Evolutionary conservation across 64 coral and sea anemone species (phyloP).

Genomic region (Stylophora pistillata): DNA sequence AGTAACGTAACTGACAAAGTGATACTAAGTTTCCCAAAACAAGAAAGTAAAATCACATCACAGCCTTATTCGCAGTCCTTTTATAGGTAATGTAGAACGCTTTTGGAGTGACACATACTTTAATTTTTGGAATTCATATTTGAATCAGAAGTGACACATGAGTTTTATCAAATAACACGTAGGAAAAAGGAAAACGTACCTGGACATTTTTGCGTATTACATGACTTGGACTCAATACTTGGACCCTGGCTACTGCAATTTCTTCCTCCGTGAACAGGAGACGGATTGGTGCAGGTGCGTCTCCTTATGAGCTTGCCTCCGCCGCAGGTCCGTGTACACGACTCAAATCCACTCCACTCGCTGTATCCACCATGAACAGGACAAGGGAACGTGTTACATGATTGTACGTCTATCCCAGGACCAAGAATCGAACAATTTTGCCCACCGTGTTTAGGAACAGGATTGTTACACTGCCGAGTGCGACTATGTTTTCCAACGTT

Average conservation of each 20-base stretch:
- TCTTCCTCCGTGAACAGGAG: constrained; percentile 29
- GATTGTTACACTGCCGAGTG: constrained; percentile 17
- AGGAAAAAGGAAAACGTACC: constrained; percentile 2
- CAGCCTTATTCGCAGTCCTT: too few relatives aligned
- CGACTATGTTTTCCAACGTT: constrained; percentile 19
- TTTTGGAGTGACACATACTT: too few relatives aligned
- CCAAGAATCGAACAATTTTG: constrained; percentile 69
- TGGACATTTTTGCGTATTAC: constrained; percentile 50
- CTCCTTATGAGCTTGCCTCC: constrained; percentile 24
- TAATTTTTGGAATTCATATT: too few relatives aligned
- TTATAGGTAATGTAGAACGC: too few relatives aligned
- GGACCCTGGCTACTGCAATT: constrained; percentile 40
- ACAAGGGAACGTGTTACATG: constrained; percentile 67
- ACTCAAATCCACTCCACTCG: constrained; percentile 31
- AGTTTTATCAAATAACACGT: background rate
- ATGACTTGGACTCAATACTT: constrained; percentile 2
- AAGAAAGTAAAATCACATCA: too few relatives aligned
- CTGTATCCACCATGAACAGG: constrained; percentile 65
- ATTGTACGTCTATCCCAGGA: background rate
- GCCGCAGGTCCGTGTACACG: constrained; percentile 33
- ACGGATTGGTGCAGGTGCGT: constrained; percentile 46
- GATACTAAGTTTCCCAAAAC: too few relatives aligned
- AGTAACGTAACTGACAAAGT: too few relatives aligned
- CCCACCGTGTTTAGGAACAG: constrained; percentile 62
- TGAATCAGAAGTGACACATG: too few relatives aligned